Percentiles rank a stretch among this genome's conserved stretches.
Evolutionary conservation across 2,888 invertebrate genomes (phyloP).

Genomic region (Halictus ligatus): DNA sequence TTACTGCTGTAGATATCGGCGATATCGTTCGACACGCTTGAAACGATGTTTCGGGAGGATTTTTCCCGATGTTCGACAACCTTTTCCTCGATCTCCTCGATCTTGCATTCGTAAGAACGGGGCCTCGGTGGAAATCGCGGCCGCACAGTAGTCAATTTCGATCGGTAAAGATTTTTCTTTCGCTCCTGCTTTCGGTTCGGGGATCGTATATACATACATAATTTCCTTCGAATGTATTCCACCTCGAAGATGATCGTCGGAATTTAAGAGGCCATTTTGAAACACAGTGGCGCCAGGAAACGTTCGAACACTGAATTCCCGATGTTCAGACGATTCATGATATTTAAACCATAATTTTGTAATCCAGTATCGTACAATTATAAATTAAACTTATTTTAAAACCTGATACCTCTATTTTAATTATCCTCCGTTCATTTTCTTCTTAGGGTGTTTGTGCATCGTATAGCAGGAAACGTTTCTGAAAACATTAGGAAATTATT

Average conservation of each 20-base stretch:
- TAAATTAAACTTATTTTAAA: not conserved
- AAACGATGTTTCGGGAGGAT: conserved; percentile 40
- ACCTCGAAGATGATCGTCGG: not conserved
- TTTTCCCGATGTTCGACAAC: conserved; percentile 28
- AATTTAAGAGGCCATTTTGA: not conserved
- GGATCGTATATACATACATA: not conserved
- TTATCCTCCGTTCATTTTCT: not conserved
- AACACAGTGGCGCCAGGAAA: not conserved
- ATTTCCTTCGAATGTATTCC: not conserved
- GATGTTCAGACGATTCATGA: not conserved
- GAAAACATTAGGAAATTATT: not conserved
- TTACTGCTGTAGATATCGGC: conserved; percentile 73
- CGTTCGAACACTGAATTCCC: not conserved
- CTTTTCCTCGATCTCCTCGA: conserved; percentile 16
- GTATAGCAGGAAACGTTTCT: not conserved
- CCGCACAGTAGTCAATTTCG: not conserved
- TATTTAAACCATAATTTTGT: not conserved
- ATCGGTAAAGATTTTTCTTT: not conserved
- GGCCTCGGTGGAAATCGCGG: not conserved
- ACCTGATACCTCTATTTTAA: not conserved
- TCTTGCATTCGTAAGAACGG: not conserved
- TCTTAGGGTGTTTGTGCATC: too few species aligned
- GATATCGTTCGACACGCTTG: conserved; percentile 64
- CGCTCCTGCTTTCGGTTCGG: not conserved
- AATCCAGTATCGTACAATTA: not conserved